Conservation (phyloP, 2,113 vertebrate genomes). For the Aythya baeri region DNA sequence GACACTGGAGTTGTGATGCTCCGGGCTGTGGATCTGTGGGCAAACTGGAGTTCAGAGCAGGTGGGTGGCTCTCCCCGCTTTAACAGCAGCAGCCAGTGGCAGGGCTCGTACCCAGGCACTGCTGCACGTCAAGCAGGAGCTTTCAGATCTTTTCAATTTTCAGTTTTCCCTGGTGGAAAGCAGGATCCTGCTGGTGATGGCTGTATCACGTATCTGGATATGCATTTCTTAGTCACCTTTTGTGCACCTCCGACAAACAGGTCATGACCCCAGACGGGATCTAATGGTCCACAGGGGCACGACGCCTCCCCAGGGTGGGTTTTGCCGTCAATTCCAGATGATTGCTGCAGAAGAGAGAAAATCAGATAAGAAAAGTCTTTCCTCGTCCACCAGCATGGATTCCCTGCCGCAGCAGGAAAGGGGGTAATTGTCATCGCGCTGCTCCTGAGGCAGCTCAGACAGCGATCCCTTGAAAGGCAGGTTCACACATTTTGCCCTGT, state of each 20-base stretch:
- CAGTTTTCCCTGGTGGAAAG: neutral
- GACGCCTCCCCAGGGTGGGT: neutral
- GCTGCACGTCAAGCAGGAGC: neutral
- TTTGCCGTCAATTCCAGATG: neutral
- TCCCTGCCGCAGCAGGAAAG: neutral
- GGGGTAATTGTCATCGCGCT: accelerated
- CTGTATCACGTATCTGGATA: accelerated
- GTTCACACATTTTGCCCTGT: neutral
- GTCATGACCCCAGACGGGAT: neutral
- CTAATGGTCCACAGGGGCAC: neutral
- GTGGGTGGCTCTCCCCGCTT: neutral
- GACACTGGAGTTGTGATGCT: accelerated
- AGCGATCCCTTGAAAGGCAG: neutral
- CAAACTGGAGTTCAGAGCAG: neutral
- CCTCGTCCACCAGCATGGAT: neutral
- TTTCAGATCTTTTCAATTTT: neutral
- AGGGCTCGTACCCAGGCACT: neutral
- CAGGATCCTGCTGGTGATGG: neutral
- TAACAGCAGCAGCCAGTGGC: accelerated
- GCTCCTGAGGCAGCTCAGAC: neutral
- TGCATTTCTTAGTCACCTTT: neutral
- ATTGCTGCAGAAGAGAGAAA: neutral
- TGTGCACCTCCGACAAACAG: neutral
- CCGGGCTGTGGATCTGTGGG: neutral
- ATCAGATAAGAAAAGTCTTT: neutral